Evolutionary conservation across 1,140 invertebrate species (phyloP).

Genomic region (Lerema accius): DNA sequence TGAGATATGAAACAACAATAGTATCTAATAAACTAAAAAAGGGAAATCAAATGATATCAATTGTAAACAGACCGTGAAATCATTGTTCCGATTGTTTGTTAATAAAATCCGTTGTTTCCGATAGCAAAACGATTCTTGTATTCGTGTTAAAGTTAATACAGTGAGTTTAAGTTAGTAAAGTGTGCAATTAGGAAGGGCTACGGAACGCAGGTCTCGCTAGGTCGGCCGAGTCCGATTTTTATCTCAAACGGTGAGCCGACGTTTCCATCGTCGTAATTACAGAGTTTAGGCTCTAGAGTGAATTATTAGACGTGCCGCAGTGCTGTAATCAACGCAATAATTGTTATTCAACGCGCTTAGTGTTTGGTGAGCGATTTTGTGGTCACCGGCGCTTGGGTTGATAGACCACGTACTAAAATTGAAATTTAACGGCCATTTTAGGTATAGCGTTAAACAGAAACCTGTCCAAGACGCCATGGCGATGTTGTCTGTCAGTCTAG

Average conservation of each 20-base stretch:
- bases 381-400: slow-evolving; percentile 42
- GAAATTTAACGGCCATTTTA: too few species aligned
- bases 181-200: slow-evolving; percentile 57
- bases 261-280: slow-evolving; percentile 77
- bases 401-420: slow-evolving; percentile 46
- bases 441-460: too few species aligned
- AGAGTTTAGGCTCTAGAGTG: slow-evolving; percentile 75
- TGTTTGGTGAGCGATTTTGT: slow-evolving; percentile 66
- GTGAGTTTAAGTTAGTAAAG: slow-evolving; percentile 70
- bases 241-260: slow-evolving; percentile 77
- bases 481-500: too few species aligned
- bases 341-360: slow-evolving; percentile 67
- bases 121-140: slow-evolving; percentile 40
- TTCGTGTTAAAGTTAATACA: slow-evolving; percentile 50
- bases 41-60: neutral
- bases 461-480: too few species aligned
- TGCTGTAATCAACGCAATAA: slow-evolving; percentile 76
- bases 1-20: neutral
- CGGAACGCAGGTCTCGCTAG: slow-evolving; percentile 36
- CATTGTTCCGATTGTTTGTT: slow-evolving; percentile 28
- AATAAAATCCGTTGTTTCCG: slow-evolving; percentile 31
- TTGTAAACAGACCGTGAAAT: slow-evolving; percentile 22
- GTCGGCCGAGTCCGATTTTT: slow-evolving; percentile 60
- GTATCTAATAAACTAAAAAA: neutral
- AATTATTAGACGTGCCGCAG: slow-evolving; percentile 74